phyloP scores from a whole-genome alignment of 1,140 invertebrate genomes.

The Trinorchestia longiramus region DNA sequence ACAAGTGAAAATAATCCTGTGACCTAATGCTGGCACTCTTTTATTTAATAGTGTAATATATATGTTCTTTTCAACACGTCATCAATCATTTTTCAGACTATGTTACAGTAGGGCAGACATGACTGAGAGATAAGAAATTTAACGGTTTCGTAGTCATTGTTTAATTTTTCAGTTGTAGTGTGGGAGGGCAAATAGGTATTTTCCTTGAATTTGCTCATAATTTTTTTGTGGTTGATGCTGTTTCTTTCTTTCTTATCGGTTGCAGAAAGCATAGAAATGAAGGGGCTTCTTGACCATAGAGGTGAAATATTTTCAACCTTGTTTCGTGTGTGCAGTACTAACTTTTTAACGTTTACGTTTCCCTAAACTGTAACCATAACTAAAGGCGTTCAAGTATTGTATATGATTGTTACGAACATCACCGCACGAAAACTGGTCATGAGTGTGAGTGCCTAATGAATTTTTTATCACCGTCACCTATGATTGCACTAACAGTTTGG shows the following conservation, averaged over 20 bases:
- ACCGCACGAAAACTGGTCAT: not conserved
- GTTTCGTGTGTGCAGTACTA: not conserved
- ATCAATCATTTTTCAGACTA: not conserved
- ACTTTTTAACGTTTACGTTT: not conserved
- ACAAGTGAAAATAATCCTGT: too few species aligned
- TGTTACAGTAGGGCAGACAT: not conserved
- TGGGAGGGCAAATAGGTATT: not conserved
- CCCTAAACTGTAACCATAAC: not conserved
- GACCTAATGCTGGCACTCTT: too few species aligned
- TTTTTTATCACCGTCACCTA: not conserved
- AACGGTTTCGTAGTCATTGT: not conserved
- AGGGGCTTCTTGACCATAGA: constrained; percentile 62
- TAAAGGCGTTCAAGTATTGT: not conserved
- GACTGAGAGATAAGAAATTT: not conserved
- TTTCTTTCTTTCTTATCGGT: constrained; percentile 41
- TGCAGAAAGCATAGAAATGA: constrained; percentile 66
- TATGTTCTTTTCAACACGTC: too few species aligned
- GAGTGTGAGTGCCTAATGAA: not conserved
- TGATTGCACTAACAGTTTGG: not conserved
- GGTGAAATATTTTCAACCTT: constrained; percentile 57
- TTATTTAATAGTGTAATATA: too few species aligned
- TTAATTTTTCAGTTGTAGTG: not conserved
- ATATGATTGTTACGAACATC: not conserved
- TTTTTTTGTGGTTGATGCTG: constrained; percentile 2
- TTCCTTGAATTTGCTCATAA: not conserved